phyloP scores from a whole-genome alignment of 2,797 vertebrate genomes.

The Cryptoprocta ferox region DNA sequence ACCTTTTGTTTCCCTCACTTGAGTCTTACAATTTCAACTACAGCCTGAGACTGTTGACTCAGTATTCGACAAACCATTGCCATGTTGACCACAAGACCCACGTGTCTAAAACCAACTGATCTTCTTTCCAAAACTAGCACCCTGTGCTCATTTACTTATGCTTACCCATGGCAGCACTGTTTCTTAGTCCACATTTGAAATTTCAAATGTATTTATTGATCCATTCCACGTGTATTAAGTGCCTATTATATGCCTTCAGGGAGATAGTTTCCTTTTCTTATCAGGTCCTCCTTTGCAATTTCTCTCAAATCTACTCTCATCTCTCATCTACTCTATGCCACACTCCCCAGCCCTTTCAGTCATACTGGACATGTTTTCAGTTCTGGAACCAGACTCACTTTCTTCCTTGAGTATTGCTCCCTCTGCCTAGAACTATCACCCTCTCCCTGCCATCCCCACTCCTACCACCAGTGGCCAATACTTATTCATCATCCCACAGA shows the following conservation, averaged over 20 bases:
- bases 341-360: background rate
- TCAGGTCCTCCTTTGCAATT: background rate
- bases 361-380: background rate
- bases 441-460: background rate
- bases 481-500: background rate
- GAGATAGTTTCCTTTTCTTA: background rate
- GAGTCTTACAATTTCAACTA: background rate
- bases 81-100: background rate
- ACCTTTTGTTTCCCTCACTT: background rate
- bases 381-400: background rate
- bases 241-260: background rate
- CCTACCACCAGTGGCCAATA: background rate
- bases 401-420: background rate
- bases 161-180: background rate
- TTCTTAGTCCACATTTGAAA: background rate
- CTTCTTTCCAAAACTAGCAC: background rate
- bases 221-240: background rate
- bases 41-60: background rate
- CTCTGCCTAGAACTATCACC: background rate
- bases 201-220: background rate
- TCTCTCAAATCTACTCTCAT: background rate
- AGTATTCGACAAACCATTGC: background rate
- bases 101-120: slow-evolving; percentile 31
- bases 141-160: background rate
- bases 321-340: background rate